Evolutionary conservation across 1,140 invertebrate genomes (phyloP).

Genomic region (Drosophila elegans): DNA sequence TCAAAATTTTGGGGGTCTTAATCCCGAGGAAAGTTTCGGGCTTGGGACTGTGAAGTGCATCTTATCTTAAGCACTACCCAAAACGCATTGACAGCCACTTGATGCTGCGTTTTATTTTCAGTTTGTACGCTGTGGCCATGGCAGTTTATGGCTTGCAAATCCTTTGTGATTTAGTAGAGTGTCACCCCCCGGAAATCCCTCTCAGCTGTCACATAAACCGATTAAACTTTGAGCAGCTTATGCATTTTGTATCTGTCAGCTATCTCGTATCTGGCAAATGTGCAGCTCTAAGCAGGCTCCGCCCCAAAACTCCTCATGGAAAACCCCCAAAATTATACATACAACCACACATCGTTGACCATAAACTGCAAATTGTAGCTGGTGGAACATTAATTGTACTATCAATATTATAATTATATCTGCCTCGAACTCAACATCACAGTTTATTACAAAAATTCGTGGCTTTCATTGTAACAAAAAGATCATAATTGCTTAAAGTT

Average conservation of each 20-base stretch:
- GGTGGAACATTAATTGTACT: not conserved
- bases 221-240: slow-evolving; percentile 81
- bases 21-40: slow-evolving; percentile 42
- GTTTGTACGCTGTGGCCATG: slow-evolving; percentile 14
- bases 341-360: slow-evolving; percentile 5
- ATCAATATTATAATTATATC: not conserved
- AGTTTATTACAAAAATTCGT: no score
- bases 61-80: slow-evolving; percentile 62
- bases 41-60: slow-evolving; percentile 26
- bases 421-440: no score
- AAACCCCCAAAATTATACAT: not conserved
- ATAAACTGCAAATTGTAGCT: slow-evolving; percentile 23
- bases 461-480: no score
- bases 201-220: slow-evolving; percentile 72
- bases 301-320: not conserved
- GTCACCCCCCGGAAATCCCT: slow-evolving; percentile 27
- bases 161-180: slow-evolving; percentile 74
- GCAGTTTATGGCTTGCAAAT: slow-evolving; percentile 63
- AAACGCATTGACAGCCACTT: slow-evolving; percentile 77
- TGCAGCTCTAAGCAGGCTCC: slow-evolving; percentile 62
- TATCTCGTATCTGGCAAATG: slow-evolving; percentile 73
- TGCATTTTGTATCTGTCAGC: slow-evolving; percentile 66
- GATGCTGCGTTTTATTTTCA: slow-evolving; percentile 51
- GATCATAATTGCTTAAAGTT: no score
- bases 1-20: slow-evolving; percentile 17